These are phyloP conservation scores for Corydoras sp. DNA, from an alignment of 2,113 vertebrate genomes.

Conservation along the genomic window DNA sequence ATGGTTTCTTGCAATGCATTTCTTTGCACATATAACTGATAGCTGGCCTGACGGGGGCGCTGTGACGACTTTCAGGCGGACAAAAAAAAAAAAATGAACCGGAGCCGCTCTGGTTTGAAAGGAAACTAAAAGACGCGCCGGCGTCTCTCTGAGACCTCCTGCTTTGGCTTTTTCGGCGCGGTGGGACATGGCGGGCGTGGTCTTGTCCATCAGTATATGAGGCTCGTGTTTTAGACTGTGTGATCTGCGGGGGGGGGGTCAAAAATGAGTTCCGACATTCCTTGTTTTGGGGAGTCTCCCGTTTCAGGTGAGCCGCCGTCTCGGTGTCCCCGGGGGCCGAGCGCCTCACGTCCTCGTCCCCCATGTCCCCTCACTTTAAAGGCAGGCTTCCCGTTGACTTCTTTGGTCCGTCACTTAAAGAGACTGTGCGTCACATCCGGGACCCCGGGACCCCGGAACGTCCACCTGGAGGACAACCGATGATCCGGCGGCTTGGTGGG, in stretches of 20 bases:
- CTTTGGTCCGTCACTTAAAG: background rate
- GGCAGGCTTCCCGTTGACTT: constrained; percentile 44
- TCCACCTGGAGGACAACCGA: no score
- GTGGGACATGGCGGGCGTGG: constrained; percentile 81
- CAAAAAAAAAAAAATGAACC: constrained; percentile 59
- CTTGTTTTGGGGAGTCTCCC: constrained; percentile 78
- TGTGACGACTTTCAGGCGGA: constrained; percentile 83
- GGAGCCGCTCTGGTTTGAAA: constrained; percentile 89
- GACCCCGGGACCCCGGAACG: no score
- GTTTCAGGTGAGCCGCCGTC: constrained; percentile 89
- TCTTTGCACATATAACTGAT: constrained; percentile 98
- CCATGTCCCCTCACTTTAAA: constrained; percentile 35
- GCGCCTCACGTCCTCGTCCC: constrained; percentile 55
- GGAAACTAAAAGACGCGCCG: constrained; percentile 41
- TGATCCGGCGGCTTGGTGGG: constrained; percentile 24
- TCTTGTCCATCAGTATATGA: constrained; percentile 90
- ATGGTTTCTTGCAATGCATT: constrained; percentile 99
- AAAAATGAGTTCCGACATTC: constrained; percentile 94
- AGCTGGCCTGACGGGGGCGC: constrained; percentile 77
- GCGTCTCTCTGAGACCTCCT: constrained; percentile 74
- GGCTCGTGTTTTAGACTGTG: constrained; percentile 89
- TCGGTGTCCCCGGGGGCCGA: constrained; percentile 55
- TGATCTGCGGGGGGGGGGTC: constrained; percentile 75
- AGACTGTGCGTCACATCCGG: no score
- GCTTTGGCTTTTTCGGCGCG: constrained; percentile 80